Evolutionary conservation across 2,797 vertebrate species (phyloP), one percentile per base, ranked within the genome.

Genomic region (Lindbergichthys nudifrons): DNA sequence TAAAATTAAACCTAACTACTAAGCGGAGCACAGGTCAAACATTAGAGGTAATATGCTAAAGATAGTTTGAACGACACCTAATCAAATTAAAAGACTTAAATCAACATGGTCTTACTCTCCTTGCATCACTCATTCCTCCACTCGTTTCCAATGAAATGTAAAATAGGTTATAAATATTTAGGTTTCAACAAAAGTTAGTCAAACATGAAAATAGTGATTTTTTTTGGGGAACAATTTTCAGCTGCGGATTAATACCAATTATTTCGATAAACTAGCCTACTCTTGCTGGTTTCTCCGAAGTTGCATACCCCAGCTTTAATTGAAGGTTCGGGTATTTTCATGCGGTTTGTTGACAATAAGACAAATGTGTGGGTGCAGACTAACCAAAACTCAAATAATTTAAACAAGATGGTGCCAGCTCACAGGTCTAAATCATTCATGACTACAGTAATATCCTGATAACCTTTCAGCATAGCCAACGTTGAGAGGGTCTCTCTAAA

Each of bases 401-500:
- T n/a, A 68, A 84, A 71, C 58, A 82, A 57, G 50, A 30, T 47
- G 58, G 57, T 51, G 72, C 32, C 57, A n/a, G n/a, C n/a, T 78
- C 45, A 15, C 46, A 61, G 59, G 75, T 70, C 67, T 83, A 76
- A 81, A 85, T 83, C 75, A 73, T 87, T 85, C 45, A 72, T 67
- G 72, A 70, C 65, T 75, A 66, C 72, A 54, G 67, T 47, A 82
- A 87, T 74, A 82, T 80, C 70, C 64, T 77, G 39, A 62, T 63
- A 87, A 86, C 69, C 74, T 81, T 69, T 75, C 43, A 73, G 56
- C 70, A 36, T 15, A 74, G 65, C 71, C 50, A 46, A 43, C 52
- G 46, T 65, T 32, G 63, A 73, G 76, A 70, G 65, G 72, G 58
- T 64, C 79, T 71, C 75, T 48, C 47, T 87, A 87, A 89, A 91